Percentiles rank a stretch among this genome's conserved stretches.
These are phyloP conservation scores for Pipistrellus pygmaeus DNA, from an alignment of 2,797 vertebrate genomes.

Conservation along the genomic window DNA sequence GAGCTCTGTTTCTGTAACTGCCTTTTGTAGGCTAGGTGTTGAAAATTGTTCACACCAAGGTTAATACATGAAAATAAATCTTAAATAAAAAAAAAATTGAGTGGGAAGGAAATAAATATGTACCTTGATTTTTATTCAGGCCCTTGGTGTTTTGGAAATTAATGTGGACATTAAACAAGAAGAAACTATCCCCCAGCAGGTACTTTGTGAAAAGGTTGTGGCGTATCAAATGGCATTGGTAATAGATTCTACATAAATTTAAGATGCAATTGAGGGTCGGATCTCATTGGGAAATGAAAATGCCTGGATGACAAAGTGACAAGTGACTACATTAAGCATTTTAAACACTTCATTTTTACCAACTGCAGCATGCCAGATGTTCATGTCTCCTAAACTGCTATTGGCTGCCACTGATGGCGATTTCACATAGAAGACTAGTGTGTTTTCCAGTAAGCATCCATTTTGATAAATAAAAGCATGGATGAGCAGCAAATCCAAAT, in stretches of 20 bases:
- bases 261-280: constrained; percentile 30
- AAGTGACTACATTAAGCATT: background rate
- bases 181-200: constrained; percentile 44
- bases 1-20: background rate
- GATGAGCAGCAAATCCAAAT: background rate
- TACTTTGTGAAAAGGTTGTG: constrained; percentile 55
- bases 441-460: constrained; percentile 25
- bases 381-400: constrained; percentile 1
- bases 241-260: constrained; percentile 15
- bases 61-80: constrained; percentile 43
- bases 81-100: background rate
- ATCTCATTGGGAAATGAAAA: constrained; percentile 64
- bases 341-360: constrained; percentile 65
- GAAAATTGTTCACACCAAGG: constrained; percentile 31
- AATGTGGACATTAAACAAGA: constrained; percentile 58
- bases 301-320: constrained; percentile 56
- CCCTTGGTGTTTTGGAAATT: constrained; percentile 33
- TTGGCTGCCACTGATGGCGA: constrained; percentile 46
- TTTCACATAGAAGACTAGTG: constrained; percentile 43
- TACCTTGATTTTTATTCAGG: constrained; percentile 24
- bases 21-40: background rate
- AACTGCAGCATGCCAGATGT: background rate
- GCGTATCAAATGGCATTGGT: background rate
- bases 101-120: constrained; percentile 23
- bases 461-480: background rate